Conservation (phyloP, 1,140 invertebrate genomes). For the Thalassaphorura encarpata region DNA sequence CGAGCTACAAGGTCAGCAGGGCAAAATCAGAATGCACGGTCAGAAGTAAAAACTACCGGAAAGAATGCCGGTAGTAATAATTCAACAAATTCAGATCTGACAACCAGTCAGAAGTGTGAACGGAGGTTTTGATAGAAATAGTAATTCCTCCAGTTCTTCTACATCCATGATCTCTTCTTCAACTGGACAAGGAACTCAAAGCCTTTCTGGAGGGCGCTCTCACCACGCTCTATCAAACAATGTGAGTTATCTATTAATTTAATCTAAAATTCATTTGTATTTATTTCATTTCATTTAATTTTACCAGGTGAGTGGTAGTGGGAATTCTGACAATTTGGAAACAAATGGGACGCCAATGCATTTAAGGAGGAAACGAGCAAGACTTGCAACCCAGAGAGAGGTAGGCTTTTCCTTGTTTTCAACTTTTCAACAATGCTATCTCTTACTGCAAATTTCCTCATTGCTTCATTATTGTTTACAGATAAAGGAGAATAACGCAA, state of each 20-base stretch:
- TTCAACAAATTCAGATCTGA: slow-evolving; percentile 3
- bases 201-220: too few species aligned
- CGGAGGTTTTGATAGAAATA: background rate
- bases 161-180: slow-evolving; percentile 1
- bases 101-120: slow-evolving; percentile 1
- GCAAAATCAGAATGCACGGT: background rate
- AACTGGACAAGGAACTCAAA: too few species aligned
- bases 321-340: background rate
- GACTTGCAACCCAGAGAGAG: too few species aligned
- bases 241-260: too few species aligned
- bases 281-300: too few species aligned
- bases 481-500: slow-evolving; percentile 11
- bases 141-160: background rate
- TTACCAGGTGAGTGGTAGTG: too few species aligned
- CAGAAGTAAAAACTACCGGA: background rate
- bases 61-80: slow-evolving; percentile 1
- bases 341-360: background rate
- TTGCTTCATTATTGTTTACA: background rate
- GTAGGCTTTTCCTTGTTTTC: too few species aligned
- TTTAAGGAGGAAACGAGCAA: background rate
- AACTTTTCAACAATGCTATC: too few species aligned
- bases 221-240: too few species aligned
- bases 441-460: background rate
- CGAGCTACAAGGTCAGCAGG: slow-evolving; percentile 29
- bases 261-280: too few species aligned